Conservation (phyloP, 2,888 invertebrate genomes). For the Scaptomyza caliginosa region DNA sequence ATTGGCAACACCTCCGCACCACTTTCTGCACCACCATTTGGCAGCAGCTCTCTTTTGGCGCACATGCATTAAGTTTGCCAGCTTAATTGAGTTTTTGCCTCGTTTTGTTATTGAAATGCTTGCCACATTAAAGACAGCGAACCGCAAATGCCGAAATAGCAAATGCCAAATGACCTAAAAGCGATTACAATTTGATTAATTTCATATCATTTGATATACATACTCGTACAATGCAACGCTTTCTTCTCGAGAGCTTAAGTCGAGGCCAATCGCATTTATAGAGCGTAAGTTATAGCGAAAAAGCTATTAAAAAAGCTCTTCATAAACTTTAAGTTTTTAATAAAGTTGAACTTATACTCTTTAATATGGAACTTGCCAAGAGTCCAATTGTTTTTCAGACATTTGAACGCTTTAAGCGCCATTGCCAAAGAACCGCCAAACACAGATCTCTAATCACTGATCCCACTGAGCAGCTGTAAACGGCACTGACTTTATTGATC, state of each 20-base stretch:
- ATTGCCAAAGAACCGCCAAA: background rate
- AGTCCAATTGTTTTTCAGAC: background rate
- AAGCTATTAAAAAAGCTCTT: constrained; percentile 20
- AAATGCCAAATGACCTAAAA: constrained; percentile 56
- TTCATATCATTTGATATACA: constrained; percentile 46
- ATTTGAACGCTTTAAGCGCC: background rate
- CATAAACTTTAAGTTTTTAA: background rate
- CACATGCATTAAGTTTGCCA: constrained; percentile 25
- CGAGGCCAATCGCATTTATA: constrained; percentile 53
- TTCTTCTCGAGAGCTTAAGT: constrained; percentile 47
- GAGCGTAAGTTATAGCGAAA: too few relatives aligned
- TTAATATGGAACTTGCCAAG: too few relatives aligned
- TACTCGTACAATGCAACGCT: constrained; percentile 58
- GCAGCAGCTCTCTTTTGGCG: background rate
- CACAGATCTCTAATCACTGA: background rate
- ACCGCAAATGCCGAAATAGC: background rate
- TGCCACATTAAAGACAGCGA: constrained; percentile 11
- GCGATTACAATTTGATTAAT: constrained; percentile 47
- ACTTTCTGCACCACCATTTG: background rate
- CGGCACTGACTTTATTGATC: background rate
- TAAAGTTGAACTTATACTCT: too few relatives aligned
- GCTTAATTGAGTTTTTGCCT: constrained; percentile 54
- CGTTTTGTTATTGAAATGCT: constrained; percentile 37
- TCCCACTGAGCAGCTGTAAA: background rate
- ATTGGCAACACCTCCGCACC: constrained; percentile 38